Percentiles rank a stretch among this genome's conserved stretches.
phyloP scores from a whole-genome alignment of 2,888 invertebrate species.

The Diploptera punctata region DNA sequence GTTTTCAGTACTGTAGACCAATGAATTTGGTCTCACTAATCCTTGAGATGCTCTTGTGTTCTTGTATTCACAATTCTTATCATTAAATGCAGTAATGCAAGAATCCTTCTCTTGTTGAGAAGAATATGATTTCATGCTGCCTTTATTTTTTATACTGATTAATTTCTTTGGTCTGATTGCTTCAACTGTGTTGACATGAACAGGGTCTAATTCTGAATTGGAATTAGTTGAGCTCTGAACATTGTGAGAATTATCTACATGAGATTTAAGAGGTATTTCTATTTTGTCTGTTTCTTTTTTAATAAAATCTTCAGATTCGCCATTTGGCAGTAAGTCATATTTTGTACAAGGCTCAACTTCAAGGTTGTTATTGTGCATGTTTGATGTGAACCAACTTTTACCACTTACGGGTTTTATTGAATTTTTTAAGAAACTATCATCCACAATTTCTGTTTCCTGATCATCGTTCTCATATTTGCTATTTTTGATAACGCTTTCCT shows the following conservation, averaged over 20 bases:
- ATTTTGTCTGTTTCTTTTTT: background rate
- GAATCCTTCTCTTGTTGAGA: too few species aligned
- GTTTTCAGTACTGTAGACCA: background rate
- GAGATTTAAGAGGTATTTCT: background rate
- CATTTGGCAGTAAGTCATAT: background rate
- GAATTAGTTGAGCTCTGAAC: background rate
- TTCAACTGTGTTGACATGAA: too few species aligned
- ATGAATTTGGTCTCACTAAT: background rate
- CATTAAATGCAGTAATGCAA: background rate
- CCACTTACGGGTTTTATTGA: too few species aligned
- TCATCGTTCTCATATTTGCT: too few species aligned
- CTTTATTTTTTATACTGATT: background rate
- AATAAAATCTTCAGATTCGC: background rate
- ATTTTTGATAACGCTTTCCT: too few species aligned
- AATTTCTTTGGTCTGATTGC: slow-evolving; percentile 16
- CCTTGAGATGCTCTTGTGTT: background rate
- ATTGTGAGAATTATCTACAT: background rate
- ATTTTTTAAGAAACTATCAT: too few species aligned
- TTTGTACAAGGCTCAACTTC: too few species aligned
- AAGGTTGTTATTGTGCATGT: too few species aligned
- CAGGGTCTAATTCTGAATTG: too few species aligned
- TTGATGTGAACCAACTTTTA: too few species aligned
- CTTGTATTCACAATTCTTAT: background rate
- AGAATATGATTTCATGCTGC: background rate
- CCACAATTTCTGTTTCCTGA: too few species aligned